These are phyloP conservation scores for Sylvilagus floridanus DNA, from an alignment of 2,797 vertebrate genomes.

Conservation along the genomic window DNA sequence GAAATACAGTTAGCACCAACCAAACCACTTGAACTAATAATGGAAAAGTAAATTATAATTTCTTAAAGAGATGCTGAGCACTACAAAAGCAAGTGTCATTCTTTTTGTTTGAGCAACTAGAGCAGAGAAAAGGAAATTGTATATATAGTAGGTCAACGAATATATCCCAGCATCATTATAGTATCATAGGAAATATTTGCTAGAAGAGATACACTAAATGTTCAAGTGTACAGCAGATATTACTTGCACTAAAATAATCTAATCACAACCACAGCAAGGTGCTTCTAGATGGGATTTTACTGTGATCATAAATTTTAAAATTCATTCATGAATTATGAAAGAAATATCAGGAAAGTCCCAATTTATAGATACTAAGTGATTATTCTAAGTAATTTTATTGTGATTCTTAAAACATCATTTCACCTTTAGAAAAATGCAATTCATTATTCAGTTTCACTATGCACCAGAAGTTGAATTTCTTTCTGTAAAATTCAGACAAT, in stretches of 20 bases:
- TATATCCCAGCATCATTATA: neutral
- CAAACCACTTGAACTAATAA: neutral
- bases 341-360: neutral
- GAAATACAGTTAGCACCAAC: neutral
- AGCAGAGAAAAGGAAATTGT: neutral
- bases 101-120: neutral
- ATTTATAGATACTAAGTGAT: neutral
- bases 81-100: neutral
- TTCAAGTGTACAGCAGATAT: neutral
- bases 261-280: neutral
- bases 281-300: neutral
- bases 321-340: neutral
- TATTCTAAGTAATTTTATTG: neutral
- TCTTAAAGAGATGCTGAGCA: neutral
- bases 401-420: neutral
- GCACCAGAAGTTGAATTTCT: neutral
- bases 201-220: conserved; percentile 12
- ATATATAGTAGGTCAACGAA: neutral
- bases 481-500: neutral
- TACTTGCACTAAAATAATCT: conserved; percentile 1
- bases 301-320: conserved; percentile 10
- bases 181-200: neutral
- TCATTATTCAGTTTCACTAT: neutral
- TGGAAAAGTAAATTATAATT: neutral
- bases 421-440: neutral